These are phyloP conservation scores for Epirrhoe alternata DNA, from an alignment of 2,888 invertebrate species.

Conservation along the genomic window DNA sequence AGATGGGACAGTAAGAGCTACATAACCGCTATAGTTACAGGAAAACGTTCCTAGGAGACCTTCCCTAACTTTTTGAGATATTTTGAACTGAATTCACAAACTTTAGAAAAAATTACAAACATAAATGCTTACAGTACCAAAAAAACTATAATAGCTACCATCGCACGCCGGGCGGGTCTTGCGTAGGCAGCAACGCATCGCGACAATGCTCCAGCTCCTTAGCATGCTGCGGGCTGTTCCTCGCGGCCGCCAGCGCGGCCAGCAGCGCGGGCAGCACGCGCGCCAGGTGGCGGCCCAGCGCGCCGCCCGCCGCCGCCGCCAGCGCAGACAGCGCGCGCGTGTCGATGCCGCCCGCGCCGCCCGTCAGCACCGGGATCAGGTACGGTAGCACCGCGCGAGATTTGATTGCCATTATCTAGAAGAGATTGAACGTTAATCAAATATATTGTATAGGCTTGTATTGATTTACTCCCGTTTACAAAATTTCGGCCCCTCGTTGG, in stretches of 20 bases:
- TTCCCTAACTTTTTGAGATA: too few species aligned
- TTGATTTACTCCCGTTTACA: not conserved
- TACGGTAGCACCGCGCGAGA: slow-evolving; percentile 98
- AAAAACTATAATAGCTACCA: too few species aligned
- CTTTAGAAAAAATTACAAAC: too few species aligned
- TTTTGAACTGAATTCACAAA: too few species aligned
- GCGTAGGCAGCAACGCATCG: slow-evolving; percentile 95
- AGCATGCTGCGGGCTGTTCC: slow-evolving; percentile 86
- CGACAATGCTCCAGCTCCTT: slow-evolving; percentile 96
- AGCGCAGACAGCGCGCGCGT: slow-evolving; percentile 90
- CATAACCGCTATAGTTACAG: too few species aligned
- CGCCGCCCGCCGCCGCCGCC: slow-evolving; percentile 97
- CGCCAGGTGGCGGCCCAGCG: slow-evolving; percentile 94
- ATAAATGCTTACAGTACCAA: too few species aligned
- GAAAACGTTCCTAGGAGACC: too few species aligned
- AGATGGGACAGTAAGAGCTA: too few species aligned
- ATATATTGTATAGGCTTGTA: not conserved
- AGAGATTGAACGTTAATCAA: too few species aligned
- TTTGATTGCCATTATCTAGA: slow-evolving; percentile 96
- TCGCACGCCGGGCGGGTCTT: slow-evolving; percentile 92
- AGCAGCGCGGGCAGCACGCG: slow-evolving; percentile 97
- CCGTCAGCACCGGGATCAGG: slow-evolving; percentile 96
- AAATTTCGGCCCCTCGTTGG: not conserved
- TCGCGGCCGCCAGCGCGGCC: slow-evolving; percentile 89
- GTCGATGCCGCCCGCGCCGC: slow-evolving; percentile 53